A percentile compares a stretch with the other conserved stretches of the same genome.
phyloP scores from a whole-genome alignment of 2,113 vertebrate genomes.

The Gambusia holbrooki region DNA sequence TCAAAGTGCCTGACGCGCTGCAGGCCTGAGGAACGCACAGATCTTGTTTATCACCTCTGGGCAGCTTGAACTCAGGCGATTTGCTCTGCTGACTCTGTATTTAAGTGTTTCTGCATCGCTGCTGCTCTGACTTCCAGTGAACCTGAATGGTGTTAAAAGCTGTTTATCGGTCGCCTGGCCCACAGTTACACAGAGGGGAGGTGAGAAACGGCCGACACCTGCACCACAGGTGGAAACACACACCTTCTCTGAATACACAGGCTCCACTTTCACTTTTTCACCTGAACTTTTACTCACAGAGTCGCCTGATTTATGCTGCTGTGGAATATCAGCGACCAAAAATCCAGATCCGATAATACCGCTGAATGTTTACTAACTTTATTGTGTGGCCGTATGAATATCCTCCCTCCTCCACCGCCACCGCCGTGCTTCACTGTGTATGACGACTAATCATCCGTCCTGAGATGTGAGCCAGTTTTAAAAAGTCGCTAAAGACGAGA shows the following conservation, averaged over 20 bases:
- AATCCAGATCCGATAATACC: background rate
- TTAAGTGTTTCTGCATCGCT: background rate
- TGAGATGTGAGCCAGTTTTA: background rate
- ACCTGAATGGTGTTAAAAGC: slow-evolving; percentile 51
- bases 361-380: background rate
- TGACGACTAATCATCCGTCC: background rate
- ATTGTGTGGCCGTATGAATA: too few species aligned
- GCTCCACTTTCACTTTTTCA: background rate
- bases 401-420: too few species aligned
- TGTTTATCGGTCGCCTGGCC: slow-evolving; percentile 30
- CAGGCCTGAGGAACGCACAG: background rate
- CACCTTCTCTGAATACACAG: slow-evolving; percentile 13
- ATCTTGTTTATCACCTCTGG: slow-evolving; percentile 36
- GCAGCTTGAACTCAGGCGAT: slow-evolving; percentile 17
- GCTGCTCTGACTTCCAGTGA: background rate
- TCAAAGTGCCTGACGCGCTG: slow-evolving; percentile 13
- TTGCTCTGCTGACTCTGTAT: slow-evolving; percentile 31
- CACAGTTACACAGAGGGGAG: background rate
- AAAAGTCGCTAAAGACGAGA: background rate
- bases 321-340: background rate
- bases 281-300: too few species aligned
- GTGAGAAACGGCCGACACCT: slow-evolving; percentile 47
- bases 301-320: too few species aligned
- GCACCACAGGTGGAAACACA: slow-evolving; percentile 24
- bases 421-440: background rate